phyloP scores from a whole-genome alignment of 2,888 invertebrate species.

The Tyria jacobaeae region DNA sequence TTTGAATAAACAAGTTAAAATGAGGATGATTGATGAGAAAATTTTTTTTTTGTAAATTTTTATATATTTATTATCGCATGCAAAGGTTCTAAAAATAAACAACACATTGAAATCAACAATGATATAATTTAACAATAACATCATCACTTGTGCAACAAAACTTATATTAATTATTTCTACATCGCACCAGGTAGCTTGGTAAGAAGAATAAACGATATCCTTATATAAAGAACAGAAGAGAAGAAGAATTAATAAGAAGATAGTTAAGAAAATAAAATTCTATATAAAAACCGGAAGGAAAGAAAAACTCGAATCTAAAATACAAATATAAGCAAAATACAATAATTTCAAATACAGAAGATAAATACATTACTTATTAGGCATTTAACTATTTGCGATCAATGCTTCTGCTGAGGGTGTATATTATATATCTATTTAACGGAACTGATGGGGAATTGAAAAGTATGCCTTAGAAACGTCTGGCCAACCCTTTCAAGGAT shows the following conservation, averaged over 20 bases:
- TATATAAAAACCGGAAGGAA: neutral
- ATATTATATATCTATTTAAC: neutral
- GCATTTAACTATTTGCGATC: neutral
- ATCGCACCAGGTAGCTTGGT: constrained; percentile 70
- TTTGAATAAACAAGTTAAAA: no score
- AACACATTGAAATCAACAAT: constrained; percentile 53
- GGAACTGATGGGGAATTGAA: neutral
- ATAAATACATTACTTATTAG: neutral
- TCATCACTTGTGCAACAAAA: constrained; percentile 58
- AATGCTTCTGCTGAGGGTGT: neutral
- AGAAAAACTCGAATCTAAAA: neutral
- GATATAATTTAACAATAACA: constrained; percentile 63
- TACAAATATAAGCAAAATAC: neutral
- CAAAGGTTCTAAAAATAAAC: constrained; percentile 16
- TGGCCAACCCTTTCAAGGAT: no score
- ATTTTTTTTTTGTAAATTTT: neutral
- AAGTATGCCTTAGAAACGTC: no score
- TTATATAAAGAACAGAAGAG: constrained; percentile 14
- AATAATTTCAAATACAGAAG: neutral
- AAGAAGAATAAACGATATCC: no score
- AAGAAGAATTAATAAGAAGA: neutral
- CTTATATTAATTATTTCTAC: constrained; percentile 55
- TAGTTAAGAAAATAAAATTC: neutral
- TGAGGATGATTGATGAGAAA: no score
- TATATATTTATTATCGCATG: neutral